Conservation (phyloP, 2,113 vertebrate genomes). For the Cebidichthys violaceus region DNA sequence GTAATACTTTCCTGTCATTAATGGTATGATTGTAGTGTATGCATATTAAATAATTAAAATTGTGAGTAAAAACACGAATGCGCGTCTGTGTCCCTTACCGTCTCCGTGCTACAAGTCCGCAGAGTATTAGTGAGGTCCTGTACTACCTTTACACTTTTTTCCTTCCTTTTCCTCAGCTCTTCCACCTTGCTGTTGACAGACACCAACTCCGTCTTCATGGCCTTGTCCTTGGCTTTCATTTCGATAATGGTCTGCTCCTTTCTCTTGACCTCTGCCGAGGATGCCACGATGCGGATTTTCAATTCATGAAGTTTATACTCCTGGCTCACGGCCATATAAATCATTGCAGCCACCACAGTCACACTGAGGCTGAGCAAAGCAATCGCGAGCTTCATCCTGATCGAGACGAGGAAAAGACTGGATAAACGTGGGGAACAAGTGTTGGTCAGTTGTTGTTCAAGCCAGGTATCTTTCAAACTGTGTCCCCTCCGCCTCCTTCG, state of each 20-base stretch:
- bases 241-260: slow-evolving; percentile 65
- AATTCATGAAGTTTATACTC: slow-evolving; percentile 53
- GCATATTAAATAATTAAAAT: too few species aligned
- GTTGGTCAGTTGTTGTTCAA: slow-evolving; percentile 1
- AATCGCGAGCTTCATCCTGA: slow-evolving; percentile 56
- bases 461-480: not conserved
- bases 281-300: not conserved
- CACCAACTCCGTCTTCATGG: slow-evolving; percentile 2
- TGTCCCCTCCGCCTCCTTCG: not conserved
- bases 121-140: not conserved
- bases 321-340: slow-evolving; percentile 68
- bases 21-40: not conserved
- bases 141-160: accelerated
- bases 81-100: slow-evolving; percentile 57
- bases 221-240: slow-evolving; percentile 41
- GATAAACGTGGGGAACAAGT: not conserved
- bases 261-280: slow-evolving; percentile 9
- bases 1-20: not conserved
- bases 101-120: slow-evolving; percentile 58
- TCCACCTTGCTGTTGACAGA: slow-evolving; percentile 9
- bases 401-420: not conserved
- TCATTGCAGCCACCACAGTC: slow-evolving; percentile 46
- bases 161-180: slow-evolving; percentile 43
- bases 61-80: not conserved
- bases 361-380: slow-evolving; percentile 36